Evolutionary conservation across 2,113 vertebrate species (phyloP).

Genomic region (Ceratotherium simum): DNA sequence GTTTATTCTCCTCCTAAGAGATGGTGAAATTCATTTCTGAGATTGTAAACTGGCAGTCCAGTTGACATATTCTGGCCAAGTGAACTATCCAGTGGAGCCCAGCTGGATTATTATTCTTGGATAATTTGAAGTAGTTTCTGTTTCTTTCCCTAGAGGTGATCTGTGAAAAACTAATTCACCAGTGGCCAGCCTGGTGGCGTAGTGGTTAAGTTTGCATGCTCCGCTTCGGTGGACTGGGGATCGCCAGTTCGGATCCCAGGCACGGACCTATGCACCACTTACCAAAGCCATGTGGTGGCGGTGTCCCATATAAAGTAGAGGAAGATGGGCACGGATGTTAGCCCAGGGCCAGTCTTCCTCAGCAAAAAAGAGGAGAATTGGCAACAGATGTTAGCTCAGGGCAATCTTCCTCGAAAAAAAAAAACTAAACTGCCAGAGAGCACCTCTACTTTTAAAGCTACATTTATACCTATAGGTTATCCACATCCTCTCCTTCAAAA

Average conservation of each 20-base stretch:
- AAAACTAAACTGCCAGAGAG: background rate
- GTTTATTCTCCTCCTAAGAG: background rate
- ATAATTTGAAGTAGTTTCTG: conserved; percentile 60
- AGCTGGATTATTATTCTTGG: background rate
- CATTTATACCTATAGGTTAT: background rate
- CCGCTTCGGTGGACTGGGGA: no score
- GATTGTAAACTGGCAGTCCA: background rate
- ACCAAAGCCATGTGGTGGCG: no score
- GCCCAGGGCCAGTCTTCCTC: no score
- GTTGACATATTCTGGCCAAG: background rate
- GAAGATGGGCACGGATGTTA: no score
- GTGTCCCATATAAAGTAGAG: no score
- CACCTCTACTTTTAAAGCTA: background rate
- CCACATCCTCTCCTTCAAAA: conserved; percentile 19
- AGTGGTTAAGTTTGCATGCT: no score
- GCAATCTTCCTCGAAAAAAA: no score
- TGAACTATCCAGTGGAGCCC: background rate
- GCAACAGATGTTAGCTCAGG: no score
- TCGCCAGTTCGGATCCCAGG: no score
- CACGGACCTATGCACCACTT: no score
- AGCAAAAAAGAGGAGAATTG: no score
- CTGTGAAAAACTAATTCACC: background rate
- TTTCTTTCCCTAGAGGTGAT: conserved; percentile 51
- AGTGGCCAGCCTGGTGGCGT: no score
- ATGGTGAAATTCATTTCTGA: background rate